Conservation (phyloP, 2,113 vertebrate species). For the Halichoeres trimaculatus region DNA sequence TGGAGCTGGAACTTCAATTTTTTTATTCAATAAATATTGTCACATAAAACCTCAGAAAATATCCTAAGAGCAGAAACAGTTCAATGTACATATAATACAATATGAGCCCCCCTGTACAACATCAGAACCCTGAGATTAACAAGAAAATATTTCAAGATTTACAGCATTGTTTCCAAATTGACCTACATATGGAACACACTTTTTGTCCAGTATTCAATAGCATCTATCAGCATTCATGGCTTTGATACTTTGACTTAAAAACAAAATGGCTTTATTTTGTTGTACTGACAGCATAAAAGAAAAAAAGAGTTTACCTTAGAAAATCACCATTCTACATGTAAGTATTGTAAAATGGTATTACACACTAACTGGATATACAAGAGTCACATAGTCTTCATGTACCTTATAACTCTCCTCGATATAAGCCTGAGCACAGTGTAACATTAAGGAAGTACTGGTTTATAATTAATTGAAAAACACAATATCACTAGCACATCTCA, state of each 20-base stretch:
- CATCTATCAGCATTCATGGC: slow-evolving; percentile 30
- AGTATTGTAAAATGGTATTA: not conserved
- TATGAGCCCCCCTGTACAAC: not conserved
- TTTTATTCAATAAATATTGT: slow-evolving; percentile 73
- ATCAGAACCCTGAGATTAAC: slow-evolving; percentile 48
- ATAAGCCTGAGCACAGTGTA: not conserved
- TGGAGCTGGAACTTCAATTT: not conserved
- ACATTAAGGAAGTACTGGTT: not conserved
- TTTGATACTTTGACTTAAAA: slow-evolving; percentile 23
- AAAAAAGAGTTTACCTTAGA: not conserved
- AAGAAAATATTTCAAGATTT: slow-evolving; percentile 5
- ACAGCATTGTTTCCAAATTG: slow-evolving; percentile 19
- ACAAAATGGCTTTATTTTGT: slow-evolving; percentile 5
- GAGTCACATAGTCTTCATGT: not conserved
- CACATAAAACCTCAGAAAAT: slow-evolving; percentile 25
- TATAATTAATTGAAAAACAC: not conserved
- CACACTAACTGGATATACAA: not conserved
- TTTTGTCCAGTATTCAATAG: not conserved
- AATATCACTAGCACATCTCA: not conserved
- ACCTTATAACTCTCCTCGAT: not conserved
- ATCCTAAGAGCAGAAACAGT: slow-evolving; percentile 8
- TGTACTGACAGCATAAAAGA: not conserved
- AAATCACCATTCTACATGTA: slow-evolving; percentile 1
- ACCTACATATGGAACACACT: not conserved
- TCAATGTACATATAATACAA: not conserved